These are phyloP conservation scores for Heliothis peltigera DNA, from an alignment of 2,888 invertebrate genomes.

Conservation along the genomic window DNA sequence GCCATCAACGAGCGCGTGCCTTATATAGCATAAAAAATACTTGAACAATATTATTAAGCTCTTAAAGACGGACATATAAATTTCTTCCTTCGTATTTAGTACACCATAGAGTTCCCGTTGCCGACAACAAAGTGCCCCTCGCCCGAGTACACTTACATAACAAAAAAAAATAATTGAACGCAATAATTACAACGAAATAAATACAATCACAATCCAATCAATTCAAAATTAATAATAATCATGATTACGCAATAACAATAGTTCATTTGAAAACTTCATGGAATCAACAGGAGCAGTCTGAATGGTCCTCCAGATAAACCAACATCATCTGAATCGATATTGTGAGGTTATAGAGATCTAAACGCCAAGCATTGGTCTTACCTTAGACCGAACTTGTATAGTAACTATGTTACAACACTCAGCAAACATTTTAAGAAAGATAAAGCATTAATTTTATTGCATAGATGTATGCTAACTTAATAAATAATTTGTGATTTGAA, in stretches of 20 bases:
- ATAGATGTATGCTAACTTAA: constrained; percentile 53
- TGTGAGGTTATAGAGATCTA: constrained; percentile 36
- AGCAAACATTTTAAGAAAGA: constrained; percentile 37
- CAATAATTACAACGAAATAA: constrained; percentile 62
- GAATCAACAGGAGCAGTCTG: constrained; percentile 41
- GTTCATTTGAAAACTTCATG: constrained; percentile 32
- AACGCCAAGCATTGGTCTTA: constrained; percentile 28
- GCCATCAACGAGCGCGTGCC: no score
- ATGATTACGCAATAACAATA: constrained; percentile 52
- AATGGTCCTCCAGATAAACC: constrained; percentile 11
- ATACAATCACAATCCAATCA: constrained; percentile 59
- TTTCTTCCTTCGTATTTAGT: no score
- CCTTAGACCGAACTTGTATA: constrained; percentile 29
- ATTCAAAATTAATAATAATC: constrained; percentile 57
- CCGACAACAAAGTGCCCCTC: no score
- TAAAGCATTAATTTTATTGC: constrained; percentile 46
- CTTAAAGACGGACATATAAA: no score
- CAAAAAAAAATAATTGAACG: constrained; percentile 54
- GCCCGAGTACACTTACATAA: constrained; percentile 23
- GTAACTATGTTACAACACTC: constrained; percentile 56
- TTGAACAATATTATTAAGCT: no score
- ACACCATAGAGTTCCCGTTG: no score
- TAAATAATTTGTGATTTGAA: constrained; percentile 66
- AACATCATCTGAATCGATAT: constrained; percentile 15
- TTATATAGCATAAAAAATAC: no score